These are phyloP conservation scores for Percopsis omiscomaycus DNA, from an alignment of 2,797 vertebrate species.

Conservation along the genomic window DNA sequence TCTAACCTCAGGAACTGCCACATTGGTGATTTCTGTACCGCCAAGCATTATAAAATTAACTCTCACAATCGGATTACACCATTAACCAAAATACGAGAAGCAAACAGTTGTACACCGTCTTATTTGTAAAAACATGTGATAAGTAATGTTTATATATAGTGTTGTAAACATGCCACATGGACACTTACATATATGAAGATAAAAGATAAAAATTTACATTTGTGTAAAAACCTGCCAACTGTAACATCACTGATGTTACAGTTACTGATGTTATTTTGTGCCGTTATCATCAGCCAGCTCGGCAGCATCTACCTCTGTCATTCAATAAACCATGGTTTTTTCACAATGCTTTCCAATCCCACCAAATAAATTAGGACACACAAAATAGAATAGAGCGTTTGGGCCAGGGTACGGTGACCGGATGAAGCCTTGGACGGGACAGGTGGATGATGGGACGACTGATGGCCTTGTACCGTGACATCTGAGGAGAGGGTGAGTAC, in stretches of 20 bases:
- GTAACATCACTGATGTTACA: constrained; percentile 11
- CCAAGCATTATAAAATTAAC: constrained; percentile 10
- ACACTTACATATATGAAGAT: constrained; percentile 14
- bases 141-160: constrained; percentile 14
- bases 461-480: constrained; percentile 5
- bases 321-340: not conserved
- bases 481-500: not conserved
- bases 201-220: not conserved
- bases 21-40: constrained; percentile 1
- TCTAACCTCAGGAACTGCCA: not conserved
- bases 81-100: constrained; percentile 13
- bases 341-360: not conserved
- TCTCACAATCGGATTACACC: not conserved
- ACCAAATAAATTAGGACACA: constrained; percentile 7
- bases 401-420: not conserved
- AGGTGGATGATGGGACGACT: too few relatives aligned
- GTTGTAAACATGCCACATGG: constrained; percentile 7
- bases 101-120: not conserved
- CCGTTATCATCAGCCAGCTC: constrained; percentile 27
- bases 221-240: constrained; percentile 49
- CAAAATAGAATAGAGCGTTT: not conserved
- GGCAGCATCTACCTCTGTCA: not conserved
- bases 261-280: too few relatives aligned
- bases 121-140: not conserved
- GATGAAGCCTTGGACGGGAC: constrained; percentile 3